These are phyloP conservation scores for Drosophila paranaensis DNA, from an alignment of 2,888 invertebrate genomes.

Conservation along the genomic window DNA sequence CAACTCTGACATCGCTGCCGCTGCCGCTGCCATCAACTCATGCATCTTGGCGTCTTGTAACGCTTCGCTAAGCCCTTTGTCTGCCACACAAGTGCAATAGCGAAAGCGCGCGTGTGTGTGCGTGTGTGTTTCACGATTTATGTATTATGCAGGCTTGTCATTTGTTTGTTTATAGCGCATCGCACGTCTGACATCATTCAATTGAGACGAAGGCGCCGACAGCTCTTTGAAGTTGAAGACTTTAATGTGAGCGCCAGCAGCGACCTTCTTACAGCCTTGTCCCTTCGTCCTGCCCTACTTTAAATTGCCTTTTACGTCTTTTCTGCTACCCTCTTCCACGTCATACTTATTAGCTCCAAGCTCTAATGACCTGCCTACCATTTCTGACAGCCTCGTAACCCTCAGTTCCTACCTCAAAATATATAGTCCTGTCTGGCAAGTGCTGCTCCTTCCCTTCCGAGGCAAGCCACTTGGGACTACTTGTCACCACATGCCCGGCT, in stretches of 20 bases:
- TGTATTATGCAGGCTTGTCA: conserved; percentile 46
- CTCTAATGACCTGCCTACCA: not conserved
- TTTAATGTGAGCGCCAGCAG: conserved; percentile 11
- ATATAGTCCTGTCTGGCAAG: no score
- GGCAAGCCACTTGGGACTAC: not conserved
- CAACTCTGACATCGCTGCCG: conserved; percentile 28
- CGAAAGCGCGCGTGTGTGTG: not conserved
- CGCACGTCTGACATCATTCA: conserved; percentile 67
- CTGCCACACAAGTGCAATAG: conserved; percentile 53
- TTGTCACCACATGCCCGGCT: not conserved
- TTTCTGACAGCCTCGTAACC: not conserved
- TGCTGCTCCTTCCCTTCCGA: not conserved
- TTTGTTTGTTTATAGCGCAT: conserved; percentile 55
- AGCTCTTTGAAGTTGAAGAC: conserved; percentile 34
- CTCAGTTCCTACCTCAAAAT: not conserved
- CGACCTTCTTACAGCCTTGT: not conserved
- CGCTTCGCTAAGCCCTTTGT: conserved; percentile 61
- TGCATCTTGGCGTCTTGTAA: conserved; percentile 43
- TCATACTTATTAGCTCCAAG: not conserved
- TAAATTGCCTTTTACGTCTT: not conserved
- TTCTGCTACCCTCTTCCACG: not conserved
- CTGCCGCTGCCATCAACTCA: conserved; percentile 25
- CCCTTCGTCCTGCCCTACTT: not conserved
- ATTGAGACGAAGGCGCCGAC: conserved; percentile 52
- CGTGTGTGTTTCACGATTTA: conserved; percentile 38